Base-by-base conservation (phyloP, 2,797 vertebrate species). In the Tragopan temminckii region DNA sequence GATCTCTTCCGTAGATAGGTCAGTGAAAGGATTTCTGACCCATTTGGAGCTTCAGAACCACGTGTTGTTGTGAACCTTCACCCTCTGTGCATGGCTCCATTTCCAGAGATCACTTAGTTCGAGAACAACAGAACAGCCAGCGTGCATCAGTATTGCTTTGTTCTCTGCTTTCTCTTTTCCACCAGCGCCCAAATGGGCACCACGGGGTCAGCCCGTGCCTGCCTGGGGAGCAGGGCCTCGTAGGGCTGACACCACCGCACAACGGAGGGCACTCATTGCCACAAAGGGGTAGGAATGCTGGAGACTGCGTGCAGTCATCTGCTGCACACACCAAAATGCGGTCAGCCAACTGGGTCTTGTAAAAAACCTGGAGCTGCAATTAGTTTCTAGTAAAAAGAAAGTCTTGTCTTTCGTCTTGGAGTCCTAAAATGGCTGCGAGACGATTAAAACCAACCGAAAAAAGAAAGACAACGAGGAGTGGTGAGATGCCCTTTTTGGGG, bases 401-500 rank as follows among this genome's bases (percentile, higher is more conserved):
- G 15, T 15, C 0, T 86, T 87, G 71, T 40, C 68, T 92, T 94
- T 91, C 45, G 63, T 79, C 80, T 70, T 61, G 59, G 55, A 89
- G 31, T 76, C 79, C 55, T 69, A 61, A 92, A 92, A 92, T 64
- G 85, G 52, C 88, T 62, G 70, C 0, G 2, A 43, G 48, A 81
- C 82, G 62, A 96, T 79, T 76, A 79, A 94, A 91, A 75, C 31
- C 61, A 33, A 86, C 63, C 2, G 0, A 89, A 93, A 95, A 88
- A 81, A 75, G 91, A 85, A 67, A 36, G 70, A 81, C 80, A 92
- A 29, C 43, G 70, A 77, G 74, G 78, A 94, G 89, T 79, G 93
- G 77, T 36, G 71, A 95, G 93, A 92, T 76, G 67, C 74, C 61
- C 80, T 91, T 95, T 94, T 78, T 89, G 89, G 93, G 80, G 85